Conservation (phyloP, 1,140 invertebrate species). For the Drosophila sulfurigaster region DNA sequence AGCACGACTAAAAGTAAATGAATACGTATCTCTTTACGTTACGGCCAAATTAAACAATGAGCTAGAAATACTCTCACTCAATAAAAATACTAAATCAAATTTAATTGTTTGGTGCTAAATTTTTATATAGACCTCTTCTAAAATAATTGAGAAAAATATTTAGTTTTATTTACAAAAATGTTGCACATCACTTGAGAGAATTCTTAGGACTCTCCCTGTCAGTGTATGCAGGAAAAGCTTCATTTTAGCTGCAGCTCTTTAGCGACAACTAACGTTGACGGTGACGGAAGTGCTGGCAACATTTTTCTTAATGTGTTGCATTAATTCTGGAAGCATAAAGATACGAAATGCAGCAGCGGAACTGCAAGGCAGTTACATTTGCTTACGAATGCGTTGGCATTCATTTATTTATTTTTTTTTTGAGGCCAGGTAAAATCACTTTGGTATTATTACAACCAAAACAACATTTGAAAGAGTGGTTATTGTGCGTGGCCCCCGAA, state of each 20-base stretch:
- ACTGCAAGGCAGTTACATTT: constrained; percentile 50
- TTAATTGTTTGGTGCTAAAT: neutral
- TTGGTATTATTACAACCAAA: constrained; percentile 50
- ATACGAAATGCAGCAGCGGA: constrained; percentile 64
- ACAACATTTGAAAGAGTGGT: neutral
- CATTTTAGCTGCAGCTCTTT: constrained; percentile 28
- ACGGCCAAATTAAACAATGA: neutral
- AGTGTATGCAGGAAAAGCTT: constrained; percentile 33
- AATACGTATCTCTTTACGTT: constrained; percentile 1
- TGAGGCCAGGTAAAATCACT: constrained; percentile 48
- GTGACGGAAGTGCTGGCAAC: constrained; percentile 51
- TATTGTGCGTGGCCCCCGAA: neutral
- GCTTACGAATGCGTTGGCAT: constrained; percentile 26
- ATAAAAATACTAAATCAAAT: neutral
- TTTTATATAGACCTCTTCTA: neutral
- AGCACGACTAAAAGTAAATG: constrained; percentile 4
- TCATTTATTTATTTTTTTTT: neutral
- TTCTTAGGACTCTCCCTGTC: too few relatives aligned
- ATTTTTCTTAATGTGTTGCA: constrained; percentile 80
- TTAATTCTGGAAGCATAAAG: constrained; percentile 71
- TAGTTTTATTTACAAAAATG: neutral
- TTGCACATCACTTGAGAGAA: neutral
- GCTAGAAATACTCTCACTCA: neutral
- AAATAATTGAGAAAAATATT: neutral
- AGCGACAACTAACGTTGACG: constrained; percentile 8